These are phyloP conservation scores for Abrostola tripartita DNA, from an alignment of 2,888 invertebrate species.

Conservation along the genomic window DNA sequence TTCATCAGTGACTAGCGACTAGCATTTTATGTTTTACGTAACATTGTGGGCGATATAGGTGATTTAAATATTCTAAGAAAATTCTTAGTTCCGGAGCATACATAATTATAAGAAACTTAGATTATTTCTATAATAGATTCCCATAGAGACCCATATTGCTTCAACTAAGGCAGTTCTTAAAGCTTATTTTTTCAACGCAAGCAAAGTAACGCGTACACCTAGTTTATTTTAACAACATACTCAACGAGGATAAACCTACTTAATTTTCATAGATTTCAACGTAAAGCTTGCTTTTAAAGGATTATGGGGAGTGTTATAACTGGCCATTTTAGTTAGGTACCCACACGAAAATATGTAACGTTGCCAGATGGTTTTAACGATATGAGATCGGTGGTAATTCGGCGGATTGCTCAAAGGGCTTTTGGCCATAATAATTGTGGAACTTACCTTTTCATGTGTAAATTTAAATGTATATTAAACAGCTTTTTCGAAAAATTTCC, in stretches of 20 bases:
- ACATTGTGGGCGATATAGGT: too few species aligned
- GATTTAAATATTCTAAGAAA: too few species aligned
- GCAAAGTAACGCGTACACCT: not conserved
- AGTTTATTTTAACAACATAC: slow-evolving; percentile 3
- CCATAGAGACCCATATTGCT: not conserved
- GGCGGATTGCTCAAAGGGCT: slow-evolving; percentile 28
- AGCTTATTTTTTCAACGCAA: slow-evolving; percentile 2
- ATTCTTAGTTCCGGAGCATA: too few species aligned
- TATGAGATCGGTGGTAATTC: slow-evolving; percentile 5
- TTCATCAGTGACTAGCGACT: too few species aligned
- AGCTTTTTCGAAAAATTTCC: slow-evolving; percentile 17
- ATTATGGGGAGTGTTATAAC: slow-evolving; percentile 30
- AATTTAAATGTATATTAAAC: slow-evolving; percentile 23
- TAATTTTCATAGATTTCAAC: slow-evolving; percentile 21
- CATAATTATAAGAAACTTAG: too few species aligned
- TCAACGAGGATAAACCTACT: not conserved
- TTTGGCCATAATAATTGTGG: slow-evolving; percentile 16
- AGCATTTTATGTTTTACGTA: too few species aligned
- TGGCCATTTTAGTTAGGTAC: slow-evolving; percentile 20
- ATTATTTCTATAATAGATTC: too few species aligned
- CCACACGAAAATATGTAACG: slow-evolving; percentile 23
- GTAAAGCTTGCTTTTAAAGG: slow-evolving; percentile 41
- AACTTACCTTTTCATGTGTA: slow-evolving; percentile 11
- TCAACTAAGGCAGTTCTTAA: not conserved
- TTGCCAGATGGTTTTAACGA: slow-evolving; percentile 10